Evolutionary conservation across 2,888 invertebrate species (phyloP).

Genomic region (Ennomos erosarius): DNA sequence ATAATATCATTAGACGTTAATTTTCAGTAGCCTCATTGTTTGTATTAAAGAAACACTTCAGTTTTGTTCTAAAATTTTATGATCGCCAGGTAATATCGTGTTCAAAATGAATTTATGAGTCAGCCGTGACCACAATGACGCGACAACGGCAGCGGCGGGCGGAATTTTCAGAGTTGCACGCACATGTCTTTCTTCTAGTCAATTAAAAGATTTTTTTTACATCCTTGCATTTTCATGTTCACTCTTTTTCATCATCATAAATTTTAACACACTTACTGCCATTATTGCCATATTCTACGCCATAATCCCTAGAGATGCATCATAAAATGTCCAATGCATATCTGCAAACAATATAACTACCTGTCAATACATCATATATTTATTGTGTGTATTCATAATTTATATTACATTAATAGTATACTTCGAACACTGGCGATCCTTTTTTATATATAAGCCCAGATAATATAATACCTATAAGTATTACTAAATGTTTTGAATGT

Average conservation of each 20-base stretch:
- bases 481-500: too few relatives aligned
- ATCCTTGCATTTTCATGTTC: background rate
- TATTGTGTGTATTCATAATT: too few relatives aligned
- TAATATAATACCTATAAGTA: too few relatives aligned
- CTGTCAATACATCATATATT: too few relatives aligned
- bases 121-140: conserved; percentile 27
- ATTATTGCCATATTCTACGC: too few relatives aligned
- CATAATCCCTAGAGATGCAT: too few relatives aligned
- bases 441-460: too few relatives aligned
- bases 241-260: background rate
- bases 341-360: too few relatives aligned
- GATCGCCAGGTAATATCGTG: conserved; percentile 23
- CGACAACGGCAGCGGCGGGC: conserved; percentile 30
- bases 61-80: conserved; percentile 4
- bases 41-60: background rate
- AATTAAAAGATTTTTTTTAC: conserved; percentile 11
- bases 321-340: too few relatives aligned
- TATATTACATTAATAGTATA: too few relatives aligned
- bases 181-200: conserved; percentile 10
- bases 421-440: too few relatives aligned
- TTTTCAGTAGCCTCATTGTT: background rate
- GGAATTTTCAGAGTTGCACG: conserved; percentile 29
- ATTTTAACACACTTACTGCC: too few relatives aligned
- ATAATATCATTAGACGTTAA: background rate
- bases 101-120: conserved; percentile 33